Evolutionary conservation across 2,113 vertebrate genomes (phyloP).

Genomic region (Ciconia maguari): DNA sequence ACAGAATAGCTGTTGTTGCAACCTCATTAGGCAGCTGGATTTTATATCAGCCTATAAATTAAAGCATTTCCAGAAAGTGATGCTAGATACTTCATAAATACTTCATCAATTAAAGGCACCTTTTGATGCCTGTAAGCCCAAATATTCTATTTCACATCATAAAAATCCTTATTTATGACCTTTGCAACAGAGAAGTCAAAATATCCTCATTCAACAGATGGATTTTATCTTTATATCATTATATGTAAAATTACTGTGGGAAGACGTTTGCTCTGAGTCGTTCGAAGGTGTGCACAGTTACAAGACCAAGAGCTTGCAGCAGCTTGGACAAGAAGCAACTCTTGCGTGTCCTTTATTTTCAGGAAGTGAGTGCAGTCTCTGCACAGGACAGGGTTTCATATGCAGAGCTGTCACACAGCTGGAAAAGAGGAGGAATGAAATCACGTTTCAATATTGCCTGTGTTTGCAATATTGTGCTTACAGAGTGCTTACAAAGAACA

Average conservation of each 20-base stretch:
- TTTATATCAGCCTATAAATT: not conserved
- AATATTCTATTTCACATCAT: not conserved
- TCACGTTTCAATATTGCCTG: not conserved
- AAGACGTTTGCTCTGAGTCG: not conserved
- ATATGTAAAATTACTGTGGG: conserved; percentile 41
- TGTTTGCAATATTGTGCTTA: not conserved
- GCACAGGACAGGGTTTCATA: not conserved
- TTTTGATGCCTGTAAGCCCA: not conserved
- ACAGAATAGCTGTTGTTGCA: not conserved
- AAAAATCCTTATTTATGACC: conserved; percentile 11
- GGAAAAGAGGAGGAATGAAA: not conserved
- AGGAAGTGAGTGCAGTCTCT: not conserved
- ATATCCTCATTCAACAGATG: not conserved
- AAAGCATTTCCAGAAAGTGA: conserved; percentile 3
- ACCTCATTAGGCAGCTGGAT: not conserved
- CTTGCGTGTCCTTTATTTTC: not conserved
- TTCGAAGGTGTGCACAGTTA: not conserved
- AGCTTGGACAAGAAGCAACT: not conserved
- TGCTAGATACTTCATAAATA: conserved; percentile 17
- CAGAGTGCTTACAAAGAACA: not conserved
- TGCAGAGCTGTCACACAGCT: not conserved
- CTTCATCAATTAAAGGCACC: conserved; percentile 21
- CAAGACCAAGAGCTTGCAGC: not conserved
- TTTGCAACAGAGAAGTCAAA: not conserved
- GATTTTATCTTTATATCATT: conserved; percentile 46